Base-by-base conservation (phyloP, 1,140 invertebrate genomes). In the Venturia canescens region DNA sequence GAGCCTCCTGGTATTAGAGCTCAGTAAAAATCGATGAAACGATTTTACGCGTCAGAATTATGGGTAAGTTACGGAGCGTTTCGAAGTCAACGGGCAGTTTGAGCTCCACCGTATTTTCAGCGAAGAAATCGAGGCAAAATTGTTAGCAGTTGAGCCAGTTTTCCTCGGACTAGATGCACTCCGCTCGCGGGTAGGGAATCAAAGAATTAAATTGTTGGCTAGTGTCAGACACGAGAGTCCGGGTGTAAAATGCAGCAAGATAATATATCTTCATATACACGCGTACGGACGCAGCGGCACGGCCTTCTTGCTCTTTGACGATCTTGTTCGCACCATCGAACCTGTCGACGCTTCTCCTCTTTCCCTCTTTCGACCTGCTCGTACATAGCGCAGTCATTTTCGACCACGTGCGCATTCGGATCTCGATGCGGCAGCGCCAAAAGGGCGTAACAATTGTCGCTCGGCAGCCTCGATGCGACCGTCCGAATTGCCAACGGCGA, bases 271-370 rank as follows among this genome's bases (percentile, higher is more conserved):
- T 26, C 27, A 18, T 63, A 23, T 5, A 6, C 7, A 63, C 66
- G 29, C 66, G 23, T 53, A 76, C 26, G 23, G 18, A 7, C 26
- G 34, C 63, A 48, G 16, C 7, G 3, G 5, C 0, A 38, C 21
- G 38, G 78, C 53, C 67, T 77, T 27, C 63, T 38, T 69, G 70
- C 83, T 82, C 87, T 88, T 88, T 88, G 87, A 87, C 84, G 84
- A 87, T 88, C 86, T 86, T 88, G 87, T 88, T 88, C 86, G 83
- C 87, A 81, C 87, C 86, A 86, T 88, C 83, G 84, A 84, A 80
- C 80, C 80, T 84, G 85, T 88, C 84, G 81, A 83, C 86, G 81
- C 84, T 83, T 83, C 38, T 57, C 71, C 66, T 66, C 72, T 67
- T 69, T 77, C 67, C 27, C 38, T 27, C 34, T 44, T 44, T 66